phyloP scores from a whole-genome alignment of 1,140 invertebrate species.

The Euglossa dilemma region DNA sequence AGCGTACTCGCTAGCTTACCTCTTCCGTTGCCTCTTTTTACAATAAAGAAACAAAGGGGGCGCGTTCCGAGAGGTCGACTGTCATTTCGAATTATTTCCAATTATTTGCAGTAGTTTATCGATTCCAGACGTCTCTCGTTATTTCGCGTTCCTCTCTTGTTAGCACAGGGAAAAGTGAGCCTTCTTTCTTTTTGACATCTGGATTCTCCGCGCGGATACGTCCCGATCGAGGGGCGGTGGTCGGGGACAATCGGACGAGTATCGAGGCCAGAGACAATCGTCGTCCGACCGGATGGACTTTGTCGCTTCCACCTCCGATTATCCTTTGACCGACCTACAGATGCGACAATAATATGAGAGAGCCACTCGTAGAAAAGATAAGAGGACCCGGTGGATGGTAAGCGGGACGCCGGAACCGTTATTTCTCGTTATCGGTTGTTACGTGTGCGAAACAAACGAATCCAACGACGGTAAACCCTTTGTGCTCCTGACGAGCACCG shows the following conservation, averaged over 20 bases:
- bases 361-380: slow-evolving; percentile 51
- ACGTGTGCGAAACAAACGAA: slow-evolving; percentile 57
- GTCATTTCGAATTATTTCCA: slow-evolving; percentile 18
- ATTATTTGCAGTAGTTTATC: slow-evolving; percentile 48
- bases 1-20: neutral
- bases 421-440: slow-evolving; percentile 67
- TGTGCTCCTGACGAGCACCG: slow-evolving; percentile 43
- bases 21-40: neutral
- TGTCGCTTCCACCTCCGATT: slow-evolving; percentile 58
- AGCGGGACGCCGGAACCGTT: slow-evolving; percentile 49
- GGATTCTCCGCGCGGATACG: slow-evolving; percentile 36
- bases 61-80: neutral
- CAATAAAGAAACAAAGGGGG: neutral
- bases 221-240: slow-evolving; percentile 31
- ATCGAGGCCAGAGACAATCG: slow-evolving; percentile 54
- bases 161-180: slow-evolving; percentile 24
- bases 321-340: slow-evolving; percentile 65
- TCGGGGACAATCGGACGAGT: slow-evolving; percentile 36
- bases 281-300: slow-evolving; percentile 57
- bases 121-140: slow-evolving; percentile 36
- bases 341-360: slow-evolving; percentile 65
- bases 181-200: slow-evolving; percentile 49
- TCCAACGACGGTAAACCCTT: slow-evolving; percentile 47
- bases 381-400: slow-evolving; percentile 38
- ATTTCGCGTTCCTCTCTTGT: slow-evolving; percentile 35